Percentiles rank a stretch among this genome's conserved stretches.
Conservation (phyloP, 2,113 vertebrate species). For the Bubo blakistoni region DNA sequence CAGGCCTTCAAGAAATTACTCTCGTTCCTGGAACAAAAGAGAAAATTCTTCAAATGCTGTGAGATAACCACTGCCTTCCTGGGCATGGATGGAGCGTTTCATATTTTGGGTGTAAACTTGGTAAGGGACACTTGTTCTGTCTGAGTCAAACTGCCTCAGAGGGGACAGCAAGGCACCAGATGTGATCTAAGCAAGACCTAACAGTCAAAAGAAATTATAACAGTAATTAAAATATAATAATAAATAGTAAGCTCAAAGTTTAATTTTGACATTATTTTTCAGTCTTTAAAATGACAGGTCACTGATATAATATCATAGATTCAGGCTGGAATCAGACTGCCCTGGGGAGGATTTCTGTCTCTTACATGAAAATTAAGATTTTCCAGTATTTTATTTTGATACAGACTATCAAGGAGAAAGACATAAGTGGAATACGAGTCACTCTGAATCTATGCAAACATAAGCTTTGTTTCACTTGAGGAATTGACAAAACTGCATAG, state of each 20-base stretch:
- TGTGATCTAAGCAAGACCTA: neutral
- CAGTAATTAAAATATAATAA: neutral
- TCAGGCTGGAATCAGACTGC: neutral
- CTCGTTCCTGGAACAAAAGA: neutral
- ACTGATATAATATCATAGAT: neutral
- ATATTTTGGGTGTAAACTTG: neutral
- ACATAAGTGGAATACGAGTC: neutral
- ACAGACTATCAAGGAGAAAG: neutral
- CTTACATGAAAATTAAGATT: neutral
- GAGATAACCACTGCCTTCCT: neutral
- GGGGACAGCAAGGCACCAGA: neutral
- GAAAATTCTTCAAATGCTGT: neutral
- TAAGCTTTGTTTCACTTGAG: neutral
- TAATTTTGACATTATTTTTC: neutral
- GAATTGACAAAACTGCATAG: neutral
- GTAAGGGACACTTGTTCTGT: neutral
- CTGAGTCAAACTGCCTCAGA: neutral
- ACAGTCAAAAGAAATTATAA: neutral
- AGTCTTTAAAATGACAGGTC: neutral
- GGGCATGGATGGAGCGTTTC: fast-evolving
- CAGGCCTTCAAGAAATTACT: neutral
- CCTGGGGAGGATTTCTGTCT: neutral
- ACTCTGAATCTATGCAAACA: neutral
- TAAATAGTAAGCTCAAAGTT: neutral
- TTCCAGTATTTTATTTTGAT: neutral